A percentile compares a stretch with the other conserved stretches of the same genome.
Evolutionary conservation across 2,888 invertebrate species (phyloP).

Genomic region (Aphodius sticticus): DNA sequence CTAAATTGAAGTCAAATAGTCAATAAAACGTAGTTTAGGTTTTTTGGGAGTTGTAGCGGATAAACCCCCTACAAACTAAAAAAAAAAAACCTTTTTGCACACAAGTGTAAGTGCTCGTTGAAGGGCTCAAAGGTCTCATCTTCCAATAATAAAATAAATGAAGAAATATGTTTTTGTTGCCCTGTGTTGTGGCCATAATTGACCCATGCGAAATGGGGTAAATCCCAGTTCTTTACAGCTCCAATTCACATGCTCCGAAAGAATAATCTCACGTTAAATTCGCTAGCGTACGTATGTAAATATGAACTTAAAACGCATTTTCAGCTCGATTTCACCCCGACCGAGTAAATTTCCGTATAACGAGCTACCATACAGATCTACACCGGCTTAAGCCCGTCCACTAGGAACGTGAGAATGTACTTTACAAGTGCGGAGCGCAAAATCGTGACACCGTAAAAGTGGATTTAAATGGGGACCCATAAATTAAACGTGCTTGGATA

Average conservation of each 20-base stretch:
- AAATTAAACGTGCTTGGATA: neutral
- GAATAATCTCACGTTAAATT: neutral
- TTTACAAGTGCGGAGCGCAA: neutral
- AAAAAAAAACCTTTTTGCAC: too few species aligned
- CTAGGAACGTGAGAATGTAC: neutral
- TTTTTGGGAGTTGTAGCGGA: too few species aligned
- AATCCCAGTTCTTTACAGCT: neutral
- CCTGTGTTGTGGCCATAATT: too few species aligned
- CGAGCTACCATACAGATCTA: neutral
- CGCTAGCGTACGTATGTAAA: neutral
- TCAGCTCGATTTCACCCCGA: neutral
- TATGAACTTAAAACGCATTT: neutral
- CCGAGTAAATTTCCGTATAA: neutral
- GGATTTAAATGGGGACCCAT: neutral
- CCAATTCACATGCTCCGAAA: neutral
- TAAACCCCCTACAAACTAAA: too few species aligned
- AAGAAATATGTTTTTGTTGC: too few species aligned
- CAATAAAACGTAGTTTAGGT: too few species aligned
- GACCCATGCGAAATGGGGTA: too few species aligned
- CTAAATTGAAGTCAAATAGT: too few species aligned
- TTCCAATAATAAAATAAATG: too few species aligned
- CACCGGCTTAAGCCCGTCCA: neutral
- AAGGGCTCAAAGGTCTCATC: too few species aligned
- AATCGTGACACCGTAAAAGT: neutral
- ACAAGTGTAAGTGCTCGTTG: too few species aligned